Base-by-base conservation (phyloP, 2,797 vertebrate species). In the Yasuhikotakia modesta region DNA sequence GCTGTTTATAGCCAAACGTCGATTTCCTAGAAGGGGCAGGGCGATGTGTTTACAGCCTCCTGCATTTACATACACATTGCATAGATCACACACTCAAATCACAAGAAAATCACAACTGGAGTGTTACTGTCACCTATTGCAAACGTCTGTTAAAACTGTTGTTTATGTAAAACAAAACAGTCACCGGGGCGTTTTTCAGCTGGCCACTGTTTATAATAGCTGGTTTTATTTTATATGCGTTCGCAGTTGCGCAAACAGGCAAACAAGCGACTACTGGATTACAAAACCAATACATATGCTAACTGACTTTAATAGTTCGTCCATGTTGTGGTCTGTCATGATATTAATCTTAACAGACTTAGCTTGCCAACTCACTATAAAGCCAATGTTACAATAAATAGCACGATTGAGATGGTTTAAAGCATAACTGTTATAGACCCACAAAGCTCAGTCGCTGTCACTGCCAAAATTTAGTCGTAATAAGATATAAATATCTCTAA, bases 1-100 rank as follows among this genome's bases (percentile, higher is more conserved):
- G 35, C 65, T 82, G 77, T 81, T 84, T 82, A 79, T 69, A 82
- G 60, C 69, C 63, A 79, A 79, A 73, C 55, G 57, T 52, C 50
- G 24, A 55, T 70, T 84, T 79, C 73, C 69, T 60, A 76, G 79
- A 84, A 81, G 73, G 35, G 63, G 79, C 72, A 35, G 50, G 46
- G 32, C 48, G 32, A 35, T 30, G 46, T 69, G 77, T 79, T 58
- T 71, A 78, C 69, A 79, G 7, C 22, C 5, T 63, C 70, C 52
- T 7, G n/a, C 10, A 39, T 35, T 48, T 60, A 50, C 65, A 69
- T 13, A 43, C 45, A 64, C 67, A 17, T 45, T 57, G 11, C 22
- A 48, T 27, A 48, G 39, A 58, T 58, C 46, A 58, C 2, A 50
- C n/a, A 17, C 22, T 45, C 17, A 5, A 27, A 69, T 67, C 21